phyloP scores from a whole-genome alignment of 1,140 invertebrate genomes.

The Argopecten irradians region DNA sequence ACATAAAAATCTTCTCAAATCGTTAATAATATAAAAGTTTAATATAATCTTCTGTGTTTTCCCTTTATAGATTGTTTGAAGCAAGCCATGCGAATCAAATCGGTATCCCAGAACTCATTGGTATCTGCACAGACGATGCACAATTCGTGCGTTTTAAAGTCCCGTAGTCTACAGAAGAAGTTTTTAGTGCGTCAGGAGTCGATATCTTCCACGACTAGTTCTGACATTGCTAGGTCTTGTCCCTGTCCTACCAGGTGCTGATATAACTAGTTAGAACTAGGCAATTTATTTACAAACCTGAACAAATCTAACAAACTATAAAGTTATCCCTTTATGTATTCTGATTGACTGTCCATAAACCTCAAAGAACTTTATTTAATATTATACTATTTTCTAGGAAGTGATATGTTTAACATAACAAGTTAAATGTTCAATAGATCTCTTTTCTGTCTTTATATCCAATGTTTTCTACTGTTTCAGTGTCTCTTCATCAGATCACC shows the following conservation, averaged over 20 bases:
- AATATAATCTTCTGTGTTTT: too few relatives aligned
- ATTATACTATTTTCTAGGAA: too few relatives aligned
- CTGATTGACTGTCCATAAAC: background rate
- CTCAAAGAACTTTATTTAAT: too few relatives aligned
- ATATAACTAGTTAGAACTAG: too few relatives aligned
- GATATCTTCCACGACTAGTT: slow-evolving; percentile 51
- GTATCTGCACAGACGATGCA: slow-evolving; percentile 94
- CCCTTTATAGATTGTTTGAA: slow-evolving; percentile 73
- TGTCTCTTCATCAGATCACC: background rate
- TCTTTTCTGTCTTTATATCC: background rate
- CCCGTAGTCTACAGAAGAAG: slow-evolving; percentile 85
- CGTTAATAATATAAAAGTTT: background rate
- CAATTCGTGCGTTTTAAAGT: slow-evolving; percentile 94
- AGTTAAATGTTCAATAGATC: too few relatives aligned
- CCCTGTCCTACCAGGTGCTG: background rate
- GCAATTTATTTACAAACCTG: background rate
- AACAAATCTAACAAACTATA: too few relatives aligned
- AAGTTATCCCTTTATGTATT: too few relatives aligned
- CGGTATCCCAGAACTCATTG: slow-evolving; percentile 92
- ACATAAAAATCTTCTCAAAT: too few relatives aligned
- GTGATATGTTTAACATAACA: too few relatives aligned
- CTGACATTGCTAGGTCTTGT: slow-evolving; percentile 52
- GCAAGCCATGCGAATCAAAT: slow-evolving; percentile 94
- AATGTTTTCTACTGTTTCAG: slow-evolving; percentile 16
- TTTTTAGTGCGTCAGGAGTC: slow-evolving; percentile 52